Evolutionary conservation across 2,888 invertebrate genomes (phyloP), one percentile per base, ranked within the genome.

Genomic region (Aricia artaxerxes): DNA sequence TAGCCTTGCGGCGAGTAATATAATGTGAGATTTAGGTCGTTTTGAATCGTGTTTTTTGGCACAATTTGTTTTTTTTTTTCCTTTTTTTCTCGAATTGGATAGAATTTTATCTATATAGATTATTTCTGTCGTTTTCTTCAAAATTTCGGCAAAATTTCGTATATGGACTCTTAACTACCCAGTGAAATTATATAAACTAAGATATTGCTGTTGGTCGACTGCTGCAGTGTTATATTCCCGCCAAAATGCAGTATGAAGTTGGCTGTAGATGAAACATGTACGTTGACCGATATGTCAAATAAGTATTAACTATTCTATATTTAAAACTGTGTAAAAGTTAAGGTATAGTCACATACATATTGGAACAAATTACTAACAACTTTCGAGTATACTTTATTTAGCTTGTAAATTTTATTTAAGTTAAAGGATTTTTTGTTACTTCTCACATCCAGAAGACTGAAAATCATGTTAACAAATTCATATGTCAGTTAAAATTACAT

Each of bases 171-270:
- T 24, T 24, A 78, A 76, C 57, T 78, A 78, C 78, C 61, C 73
- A 78, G 60, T 78, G 78, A 73, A 78, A 78, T 73, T 60, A 73
- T 78, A 78, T 73, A 24, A 75, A 53, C 4, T 75, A 75, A 31
- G 31, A 16, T 76, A 76, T n/a, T 53, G 4, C 31, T 76, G 31
- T 76, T 35, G 76, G 76, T 57, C 35, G 4, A 24, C 53, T 75
- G 75, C 53, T 75, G 75, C 35, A 49, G n/a, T 69, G 61, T 64
- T 64, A 31, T 35, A 64, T 31, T 11, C 31, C 64, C 64, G 64
- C 35, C 69, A 69, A 35, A 16, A 35, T 69, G 31, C 24, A 13
- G 13, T 75, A 11, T 44, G 44, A 75, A 75, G 75, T 75, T 75
- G 53, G 31, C 16, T 57, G 53, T 53, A 64, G 31, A 64, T 64